Base-by-base conservation (phyloP, 2,888 invertebrate species). In the Athrips mouffetella region DNA sequence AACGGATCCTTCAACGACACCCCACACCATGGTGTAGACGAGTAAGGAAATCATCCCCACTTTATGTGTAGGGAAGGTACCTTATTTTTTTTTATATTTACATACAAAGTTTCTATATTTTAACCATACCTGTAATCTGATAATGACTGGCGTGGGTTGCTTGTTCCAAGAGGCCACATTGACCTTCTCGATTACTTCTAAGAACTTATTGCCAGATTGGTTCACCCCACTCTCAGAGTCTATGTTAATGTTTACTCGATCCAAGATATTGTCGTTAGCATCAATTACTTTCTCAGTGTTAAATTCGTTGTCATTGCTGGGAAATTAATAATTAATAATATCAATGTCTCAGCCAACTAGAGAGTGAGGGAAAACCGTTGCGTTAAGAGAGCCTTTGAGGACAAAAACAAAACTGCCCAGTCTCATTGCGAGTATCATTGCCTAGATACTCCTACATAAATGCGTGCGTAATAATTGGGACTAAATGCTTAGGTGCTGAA, bases 241-340 rank as follows among this genome's bases (percentile, higher is more conserved):
- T 59, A 96, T 89, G 66, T 90, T 88, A 59, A 92, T 91, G 67
- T 94, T 94, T 44, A 96, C 92, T 67, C 93, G 90, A 70, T 98
- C 97, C 42, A 97, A 81, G 51, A 97, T 90, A 40, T 91, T 89
- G 79, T 98, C 97, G 81, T 96, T 97, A 10, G 92, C 92, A 63
- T 97, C 96, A 20, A 93, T 86, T 8, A 98, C 70, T 60, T 94
- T 89, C 53, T 97, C 97, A n/a, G 60, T 68, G 52, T 81, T 84
- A 50, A 61, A 59, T 49, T 78, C 73, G 47, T 63, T 54, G 30
- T 78, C 73, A 52, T 72, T 58, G 50, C 79, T 80, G 58, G 52
- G 42, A 51, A 50, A 52, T 39, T 48, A 10, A 54, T 15, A 47
- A 49, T 50, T 37, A 25, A 25, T 25, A 25, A 6, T 23, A 11